Evolutionary conservation across 1,140 invertebrate genomes (phyloP), one percentile per base, ranked within the genome.

Genomic region (Dendroctonus valens): DNA sequence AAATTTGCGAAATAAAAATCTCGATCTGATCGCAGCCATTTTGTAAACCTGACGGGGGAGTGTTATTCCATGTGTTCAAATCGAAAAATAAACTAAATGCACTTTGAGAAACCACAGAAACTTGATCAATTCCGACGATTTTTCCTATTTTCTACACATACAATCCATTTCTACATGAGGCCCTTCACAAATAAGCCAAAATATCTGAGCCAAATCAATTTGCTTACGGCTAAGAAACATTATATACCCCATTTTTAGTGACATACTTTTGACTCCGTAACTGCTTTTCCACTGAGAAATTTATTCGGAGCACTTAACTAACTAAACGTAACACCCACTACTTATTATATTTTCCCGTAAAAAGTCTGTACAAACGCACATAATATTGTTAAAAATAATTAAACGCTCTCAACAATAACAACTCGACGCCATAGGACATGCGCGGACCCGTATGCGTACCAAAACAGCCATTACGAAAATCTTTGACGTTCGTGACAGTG

Each of bases 351-450:
- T 67, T 68, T 67, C 59, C 58, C 55, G 65, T 69, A 72, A 73
- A 73, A 76, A 76, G 61, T 68, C 63, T 61, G 70, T 69, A 74
- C 73, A 77, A 78, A 75, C 72, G 75, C 72, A 71, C 77, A 78
- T 78, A 78, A 77, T 79, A 74, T 74, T 74, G 62, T 75, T 74
- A 76, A 75, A 77, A 77, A 77, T 76, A 76, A 74, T 75, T 77
- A 72, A 77, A 76, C 76, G 75, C 76, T 77, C 74, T 75, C 74
- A 79, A 79, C 77, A 79, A 79, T 79, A 79, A 79, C 77, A 79
- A 79, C 76, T 77, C 69, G 73, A 77, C 77, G 76, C 77, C 77
- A 79, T 79, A 78, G 74, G 71, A 68, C 70, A 72, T 77, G 76
- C 76, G 76, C 76, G 68, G 66, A 71, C 68, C 62, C 52, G 59